Base-by-base conservation (phyloP, 2,797 vertebrate genomes). In the Champsocephalus esox region DNA sequence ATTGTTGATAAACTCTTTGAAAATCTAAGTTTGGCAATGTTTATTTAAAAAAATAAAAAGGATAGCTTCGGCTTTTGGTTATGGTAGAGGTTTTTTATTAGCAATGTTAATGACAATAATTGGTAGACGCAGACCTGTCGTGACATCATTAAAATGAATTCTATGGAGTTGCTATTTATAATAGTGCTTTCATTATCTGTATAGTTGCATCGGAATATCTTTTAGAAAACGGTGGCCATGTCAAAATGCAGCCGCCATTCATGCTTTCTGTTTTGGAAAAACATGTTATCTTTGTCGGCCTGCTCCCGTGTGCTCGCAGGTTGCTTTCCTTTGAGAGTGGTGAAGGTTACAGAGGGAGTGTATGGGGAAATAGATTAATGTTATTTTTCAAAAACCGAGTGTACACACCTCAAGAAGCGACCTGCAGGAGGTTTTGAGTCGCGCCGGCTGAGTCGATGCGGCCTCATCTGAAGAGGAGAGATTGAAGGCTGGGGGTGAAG, bases 381-480 rank as follows among this genome's bases (percentile, higher is more conserved):
- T 75, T 55, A 13, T 77, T 82, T 58, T 66, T 51, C 9, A 38
- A 61, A 69, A 78, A 69, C 21, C 5, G 11, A 75, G 75, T 66
- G 56, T 73, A 58, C 59, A 77, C 82, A 76, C 77, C 80, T 71
- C 32, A 61, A 54, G 60, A 70, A 65, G 64, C 82, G 78, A 83
- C 81, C 77, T 12, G 6, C 66, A 34, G 76, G 66, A 64, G 12
- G 17, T 63, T 61, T 46, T 57, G 77, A 72, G 69, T 61, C 5
- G 17, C 8, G 1, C 55, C 69, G 13, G 52, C 68, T 75, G 68
- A 75, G 79, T 73, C 59, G 67, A 73, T 67, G 83, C 57, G 63
- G 57, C 48, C 8, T 48, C 59, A 69, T 64, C 61, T 38, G 14
- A 66, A 73, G 17, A 13, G 52, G 60, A 60, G 61, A 68, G 75